A percentile compares a stretch with the other conserved stretches of the same genome.
These are phyloP conservation scores for Apteryx mantelli DNA, from an alignment of 2,113 vertebrate species.

Conservation along the genomic window DNA sequence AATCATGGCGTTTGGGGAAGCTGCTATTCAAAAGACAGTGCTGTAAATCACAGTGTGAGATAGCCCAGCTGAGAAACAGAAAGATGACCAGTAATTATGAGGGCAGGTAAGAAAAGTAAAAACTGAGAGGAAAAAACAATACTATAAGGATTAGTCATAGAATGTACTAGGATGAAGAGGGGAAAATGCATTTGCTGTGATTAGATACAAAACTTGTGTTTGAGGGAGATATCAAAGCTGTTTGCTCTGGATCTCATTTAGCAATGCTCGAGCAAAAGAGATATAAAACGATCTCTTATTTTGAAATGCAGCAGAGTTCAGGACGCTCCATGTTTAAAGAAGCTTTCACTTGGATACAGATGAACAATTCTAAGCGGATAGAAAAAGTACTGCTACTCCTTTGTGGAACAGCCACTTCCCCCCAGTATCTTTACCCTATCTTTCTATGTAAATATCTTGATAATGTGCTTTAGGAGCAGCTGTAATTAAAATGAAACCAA, in stretches of 20 bases:
- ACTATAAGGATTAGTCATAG: conserved; percentile 7
- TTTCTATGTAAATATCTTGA: not conserved
- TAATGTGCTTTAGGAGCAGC: not conserved
- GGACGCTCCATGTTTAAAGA: not conserved
- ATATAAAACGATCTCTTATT: conserved; percentile 4
- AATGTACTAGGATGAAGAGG: not conserved
- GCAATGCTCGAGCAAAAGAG: not conserved
- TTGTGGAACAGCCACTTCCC: not conserved
- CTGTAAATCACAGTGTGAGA: not conserved
- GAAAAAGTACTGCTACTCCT: not conserved
- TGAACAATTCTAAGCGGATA: not conserved
- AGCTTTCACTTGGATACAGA: not conserved
- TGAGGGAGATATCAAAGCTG: conserved; percentile 29
- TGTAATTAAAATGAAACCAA: not conserved
- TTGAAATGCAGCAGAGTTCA: not conserved
- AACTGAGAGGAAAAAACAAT: not conserved
- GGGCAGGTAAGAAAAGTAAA: not conserved
- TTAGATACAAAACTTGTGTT: not conserved
- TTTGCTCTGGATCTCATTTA: not conserved
- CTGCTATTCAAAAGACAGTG: not conserved
- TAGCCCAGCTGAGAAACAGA: not conserved
- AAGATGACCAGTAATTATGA: not conserved
- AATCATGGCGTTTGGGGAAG: not conserved
- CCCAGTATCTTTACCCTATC: not conserved
- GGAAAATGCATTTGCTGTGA: not conserved